Conservation (phyloP, 2,888 invertebrate genomes). For the Drosophila flavopinicola region DNA sequence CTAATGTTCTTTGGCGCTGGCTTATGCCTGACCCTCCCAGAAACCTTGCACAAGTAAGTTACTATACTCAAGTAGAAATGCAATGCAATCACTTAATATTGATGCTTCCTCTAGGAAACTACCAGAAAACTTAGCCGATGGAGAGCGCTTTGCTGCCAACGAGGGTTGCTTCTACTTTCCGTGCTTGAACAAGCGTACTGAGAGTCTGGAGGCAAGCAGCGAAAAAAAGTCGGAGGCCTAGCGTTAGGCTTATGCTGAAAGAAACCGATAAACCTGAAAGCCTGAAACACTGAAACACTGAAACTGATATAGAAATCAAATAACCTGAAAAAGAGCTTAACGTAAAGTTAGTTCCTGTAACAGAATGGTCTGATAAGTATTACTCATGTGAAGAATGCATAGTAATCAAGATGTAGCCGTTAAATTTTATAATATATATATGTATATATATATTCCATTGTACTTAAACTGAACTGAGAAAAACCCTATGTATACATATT, state of each 20-base stretch:
- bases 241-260: slow-evolving; percentile 2
- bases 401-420: slow-evolving; percentile 56
- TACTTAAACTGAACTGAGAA: slow-evolving; percentile 20
- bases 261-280: slow-evolving; percentile 34
- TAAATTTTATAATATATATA: slow-evolving; percentile 25
- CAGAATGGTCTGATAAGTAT: slow-evolving; percentile 73
- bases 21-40: slow-evolving; percentile 86
- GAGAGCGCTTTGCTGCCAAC: slow-evolving; percentile 86
- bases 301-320: slow-evolving; percentile 39
- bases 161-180: slow-evolving; percentile 86
- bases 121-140: slow-evolving; percentile 86
- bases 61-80: too few species aligned
- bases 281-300: too few species aligned
- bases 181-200: slow-evolving; percentile 70
- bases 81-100: too few species aligned
- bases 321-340: slow-evolving; percentile 69
- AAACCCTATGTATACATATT: not conserved
- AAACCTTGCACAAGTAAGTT: slow-evolving; percentile 85
- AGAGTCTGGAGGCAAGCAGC: slow-evolving; percentile 32
- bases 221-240: slow-evolving; percentile 62
- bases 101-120: slow-evolving; percentile 84
- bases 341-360: slow-evolving; percentile 53
- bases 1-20: slow-evolving; percentile 85
- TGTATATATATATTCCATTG: slow-evolving; percentile 3
- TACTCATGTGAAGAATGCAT: slow-evolving; percentile 68